Evolutionary conservation across 2,888 invertebrate genomes (phyloP), one percentile per base, ranked within the genome.

Genomic region (Leptarthrus brevirostris): DNA sequence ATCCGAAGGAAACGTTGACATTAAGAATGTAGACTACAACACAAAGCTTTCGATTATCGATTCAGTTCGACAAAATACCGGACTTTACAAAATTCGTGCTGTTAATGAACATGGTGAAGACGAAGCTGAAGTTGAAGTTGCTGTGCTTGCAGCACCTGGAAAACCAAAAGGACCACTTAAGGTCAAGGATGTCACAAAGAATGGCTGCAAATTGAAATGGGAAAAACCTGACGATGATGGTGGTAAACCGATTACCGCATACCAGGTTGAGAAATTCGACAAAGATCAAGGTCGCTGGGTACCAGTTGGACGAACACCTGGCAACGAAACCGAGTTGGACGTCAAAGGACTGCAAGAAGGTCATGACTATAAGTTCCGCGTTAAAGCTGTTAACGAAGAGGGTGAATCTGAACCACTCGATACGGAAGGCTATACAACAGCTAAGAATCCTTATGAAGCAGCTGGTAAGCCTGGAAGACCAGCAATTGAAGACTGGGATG

Each of bases 361-460:
- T 34, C 92, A 93, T 81, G 96, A 97, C 81, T 97, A 97, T 83
- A 94, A 96, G 86, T 97, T 97, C 88, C 89, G 97, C 78, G 95
- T 97, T 12, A 92, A 91, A 82, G 97, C 97, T 6, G 90, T 97
- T 76, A 97, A 97, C 81, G 97, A 97, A 78, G 97, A 97, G 83
- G 94, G 94, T 16, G 96, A 96, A 84, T 95, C 95, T 0, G 96
- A 98, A 80, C 98, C 98, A 5, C 85, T 98, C 77, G 94, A 95
- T 83, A 94, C 96, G n/a, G 95, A 96, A 71, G 89, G 91, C 80
- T 89, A 93, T 2, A 94, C 93, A 75, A 83, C 93, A 16, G 98
- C 98, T 22, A 99, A 98, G 87, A 98, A 99, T 89, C 98, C 98
- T 78, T 99, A 91, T 83, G 95, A 95, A 81, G 87, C 91, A 78